phyloP scores from a whole-genome alignment of 2,113 vertebrate genomes.

The Mastomys natalensis region DNA sequence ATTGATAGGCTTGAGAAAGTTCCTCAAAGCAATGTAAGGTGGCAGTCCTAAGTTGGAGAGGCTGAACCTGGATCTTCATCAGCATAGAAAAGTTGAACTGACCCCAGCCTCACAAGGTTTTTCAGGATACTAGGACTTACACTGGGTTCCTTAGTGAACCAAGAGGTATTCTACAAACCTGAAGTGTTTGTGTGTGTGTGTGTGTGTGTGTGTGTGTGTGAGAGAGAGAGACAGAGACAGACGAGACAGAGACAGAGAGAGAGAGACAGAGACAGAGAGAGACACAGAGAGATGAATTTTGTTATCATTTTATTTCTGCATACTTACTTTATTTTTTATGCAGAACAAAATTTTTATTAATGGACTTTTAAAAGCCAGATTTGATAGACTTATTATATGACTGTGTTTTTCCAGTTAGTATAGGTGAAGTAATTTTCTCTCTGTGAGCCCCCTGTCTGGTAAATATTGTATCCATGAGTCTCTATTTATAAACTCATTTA shows the following conservation, averaged over 20 bases:
- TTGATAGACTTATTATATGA: not conserved
- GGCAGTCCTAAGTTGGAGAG: not conserved
- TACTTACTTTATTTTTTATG: conserved; percentile 1
- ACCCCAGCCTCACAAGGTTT: not conserved
- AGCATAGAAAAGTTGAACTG: not conserved
- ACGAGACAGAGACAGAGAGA: not conserved
- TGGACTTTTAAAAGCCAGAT: not conserved
- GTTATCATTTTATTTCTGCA: not conserved
- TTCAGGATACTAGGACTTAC: not conserved
- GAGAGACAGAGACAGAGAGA: not conserved
- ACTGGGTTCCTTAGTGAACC: not conserved
- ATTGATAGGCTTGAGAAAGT: not conserved
- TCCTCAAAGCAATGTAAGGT: not conserved
- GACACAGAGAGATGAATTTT: not conserved
- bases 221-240: not conserved
- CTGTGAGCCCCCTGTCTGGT: not conserved
- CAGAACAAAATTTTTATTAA: conserved; percentile 21
- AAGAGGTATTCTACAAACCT: not conserved
- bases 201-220: not conserved
- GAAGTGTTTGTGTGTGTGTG: not conserved
- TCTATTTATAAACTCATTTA: not conserved
- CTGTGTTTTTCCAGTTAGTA: not conserved
- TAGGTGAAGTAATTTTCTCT: not conserved
- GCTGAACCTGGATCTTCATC: not conserved
- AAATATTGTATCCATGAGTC: conserved; percentile 34